Conservation (phyloP, 2,888 invertebrate genomes). For the Lypha dubia region DNA sequence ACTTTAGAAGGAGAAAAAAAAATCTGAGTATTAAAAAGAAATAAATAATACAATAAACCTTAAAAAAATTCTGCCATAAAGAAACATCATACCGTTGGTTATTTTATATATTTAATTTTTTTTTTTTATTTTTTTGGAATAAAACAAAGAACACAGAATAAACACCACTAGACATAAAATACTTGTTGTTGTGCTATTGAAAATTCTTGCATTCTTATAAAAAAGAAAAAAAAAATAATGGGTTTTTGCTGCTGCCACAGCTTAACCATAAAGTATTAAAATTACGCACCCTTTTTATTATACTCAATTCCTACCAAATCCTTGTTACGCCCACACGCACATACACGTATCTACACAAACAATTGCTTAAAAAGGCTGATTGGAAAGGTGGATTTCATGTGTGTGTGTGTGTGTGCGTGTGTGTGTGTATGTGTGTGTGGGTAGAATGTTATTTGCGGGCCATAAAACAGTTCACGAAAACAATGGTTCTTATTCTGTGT, state of each 20-base stretch:
- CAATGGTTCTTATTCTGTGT: slow-evolving; percentile 47
- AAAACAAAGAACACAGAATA: slow-evolving; percentile 42
- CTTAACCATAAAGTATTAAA: slow-evolving; percentile 58
- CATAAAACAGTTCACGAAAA: slow-evolving; percentile 60
- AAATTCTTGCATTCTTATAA: slow-evolving; percentile 40
- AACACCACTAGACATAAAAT: slow-evolving; percentile 57
- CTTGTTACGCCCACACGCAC: not conserved
- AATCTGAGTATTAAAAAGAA: slow-evolving; percentile 35
- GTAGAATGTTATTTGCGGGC: slow-evolving; percentile 41
- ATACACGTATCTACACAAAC: slow-evolving; percentile 20
- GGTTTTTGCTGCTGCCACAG: not conserved
- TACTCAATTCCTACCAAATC: not conserved
- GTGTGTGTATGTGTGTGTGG: slow-evolving; percentile 13
- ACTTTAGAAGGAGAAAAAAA: slow-evolving; percentile 6
- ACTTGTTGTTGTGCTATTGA: slow-evolving; percentile 26
- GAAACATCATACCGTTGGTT: slow-evolving; percentile 21
- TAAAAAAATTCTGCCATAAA: slow-evolving; percentile 48
- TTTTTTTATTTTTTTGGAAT: slow-evolving; percentile 5
- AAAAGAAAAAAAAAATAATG: too few species aligned
- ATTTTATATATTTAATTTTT: too few species aligned
- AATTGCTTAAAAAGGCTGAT: not conserved
- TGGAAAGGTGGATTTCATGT: not conserved
- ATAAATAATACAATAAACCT: slow-evolving; percentile 52
- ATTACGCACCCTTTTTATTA: slow-evolving; percentile 70
- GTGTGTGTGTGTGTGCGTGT: slow-evolving; percentile 16